Base-by-base conservation (phyloP, 2,113 vertebrate species). In the Pampusana beccarii region DNA sequence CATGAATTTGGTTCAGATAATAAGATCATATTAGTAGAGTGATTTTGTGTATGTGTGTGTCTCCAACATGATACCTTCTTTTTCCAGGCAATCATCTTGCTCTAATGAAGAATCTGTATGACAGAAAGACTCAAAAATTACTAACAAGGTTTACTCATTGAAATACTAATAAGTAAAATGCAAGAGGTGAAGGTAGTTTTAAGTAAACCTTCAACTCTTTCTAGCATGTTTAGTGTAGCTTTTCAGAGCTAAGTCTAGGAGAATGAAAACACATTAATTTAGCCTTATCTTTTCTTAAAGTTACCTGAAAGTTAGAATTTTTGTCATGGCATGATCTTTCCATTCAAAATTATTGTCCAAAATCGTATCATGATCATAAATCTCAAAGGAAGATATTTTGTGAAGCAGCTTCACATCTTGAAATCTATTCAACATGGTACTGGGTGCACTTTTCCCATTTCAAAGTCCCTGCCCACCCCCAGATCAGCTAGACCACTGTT, bases 351-450 rank as follows among this genome's bases (percentile, higher is more conserved):
- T 15, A 44, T 31, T 54, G 17, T 7, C 16, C 34, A 9, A 83
- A 83, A 54, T 25, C 6, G 1, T 12, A 20, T n/a, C 7, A 0
- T 11, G 13, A 20, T 23, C 19, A 33, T 5, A 56, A 50, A 13
- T 46, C 11, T 69, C 25, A 38, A 38, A 72, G 15, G 18, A 67
- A 56, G 5, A 15, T n/a, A 4, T 36, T 60, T 46, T 65, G 53
- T 73, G 88, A 79, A 72, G 28, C 7, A n/a, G 13, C 19, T 71
- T 91, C 16, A 40, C 10, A 7, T 23, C 53, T 53, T n/a, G 42
- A 60, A 51, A 58, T n/a, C 28, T 14, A 3, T 40, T 51, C 34
- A 17, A 23, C 0, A 0, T 17, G 36, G 18, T 19, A 40, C n/a
- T 33, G 21, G 20, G 12, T 51, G 21, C 28, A 8, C 7, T 60